phyloP scores from a whole-genome alignment of 2,113 vertebrate genomes.

The Glareola pratincola region DNA sequence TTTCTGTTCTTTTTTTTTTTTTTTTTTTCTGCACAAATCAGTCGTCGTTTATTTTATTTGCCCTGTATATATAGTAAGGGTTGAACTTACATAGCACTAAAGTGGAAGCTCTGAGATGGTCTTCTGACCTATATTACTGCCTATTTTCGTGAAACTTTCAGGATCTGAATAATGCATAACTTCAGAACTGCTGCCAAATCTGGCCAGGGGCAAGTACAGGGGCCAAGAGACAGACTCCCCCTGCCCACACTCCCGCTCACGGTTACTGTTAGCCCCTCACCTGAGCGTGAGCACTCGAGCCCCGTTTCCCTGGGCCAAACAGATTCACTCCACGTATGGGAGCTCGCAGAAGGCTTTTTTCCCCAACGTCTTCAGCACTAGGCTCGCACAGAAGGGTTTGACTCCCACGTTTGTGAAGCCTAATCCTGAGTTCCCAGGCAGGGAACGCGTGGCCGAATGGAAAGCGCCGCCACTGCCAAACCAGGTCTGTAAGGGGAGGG shows the following conservation, averaged over 20 bases:
- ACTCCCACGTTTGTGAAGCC: not conserved
- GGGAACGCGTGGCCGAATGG: not conserved
- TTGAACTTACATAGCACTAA: not conserved
- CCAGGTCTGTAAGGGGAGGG: not conserved
- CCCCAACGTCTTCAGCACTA: not conserved
- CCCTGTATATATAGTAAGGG: not conserved
- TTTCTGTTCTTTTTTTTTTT: not conserved
- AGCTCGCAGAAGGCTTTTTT: not conserved
- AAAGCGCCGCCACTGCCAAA: not conserved
- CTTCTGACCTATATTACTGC: not conserved
- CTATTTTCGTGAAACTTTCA: not conserved
- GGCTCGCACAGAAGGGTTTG: not conserved
- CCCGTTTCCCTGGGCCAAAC: accelerated
- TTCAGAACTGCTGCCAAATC: not conserved
- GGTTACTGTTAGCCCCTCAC: not conserved
- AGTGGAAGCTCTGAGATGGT: not conserved
- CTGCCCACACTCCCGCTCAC: not conserved
- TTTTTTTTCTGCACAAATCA: not conserved
- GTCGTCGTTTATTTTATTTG: not conserved
- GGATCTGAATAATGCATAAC: not conserved
- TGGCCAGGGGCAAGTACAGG: not conserved
- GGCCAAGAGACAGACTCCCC: not conserved
- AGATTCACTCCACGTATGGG: not conserved
- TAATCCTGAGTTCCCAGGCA: not conserved
- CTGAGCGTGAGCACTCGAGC: not conserved